Base-by-base conservation (phyloP, 2,113 vertebrate genomes). In the Corythornis madagascariensis region DNA sequence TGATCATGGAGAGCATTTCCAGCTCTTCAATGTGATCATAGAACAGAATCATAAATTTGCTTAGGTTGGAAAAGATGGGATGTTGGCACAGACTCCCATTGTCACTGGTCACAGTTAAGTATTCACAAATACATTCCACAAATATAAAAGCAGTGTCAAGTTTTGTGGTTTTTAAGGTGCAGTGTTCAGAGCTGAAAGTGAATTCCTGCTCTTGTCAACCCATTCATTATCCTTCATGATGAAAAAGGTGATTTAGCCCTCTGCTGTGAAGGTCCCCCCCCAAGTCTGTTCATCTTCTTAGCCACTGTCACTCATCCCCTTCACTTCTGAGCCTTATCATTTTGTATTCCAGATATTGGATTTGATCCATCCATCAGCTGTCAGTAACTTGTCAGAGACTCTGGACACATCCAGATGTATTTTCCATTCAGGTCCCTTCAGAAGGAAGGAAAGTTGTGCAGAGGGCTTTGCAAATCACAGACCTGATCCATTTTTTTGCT, bases 361-460 rank as follows among this genome's bases (percentile, higher is more conserved):
- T 94, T 87, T 81, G 65, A 94, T 96, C 67, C 88, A 92, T 95
- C 88, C 78, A 61, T 96, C 91, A 84, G 7, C 85, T 92, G 89
- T 84, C 94, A 75, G 60, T 9, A 28, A 5, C 80, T 73, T 85
- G 85, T 69, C 91, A 86, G 33, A 45, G 53, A 24, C 48, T 43
- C 82, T 21, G 83, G 85, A 5, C 72, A 18, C 26, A 24, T 93
- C 48, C 59, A 63, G 61, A 38, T 61, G 45, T 48, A 12, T 89
- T 90, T 94, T 72, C 64, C 3, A 3, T 52, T 52, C 82, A 73
- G 65, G 73, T 82, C 31, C 45, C 81, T 73, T 64, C 74, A 53
- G 47, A 57, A 60, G 26, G 88, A 47, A 72, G 67, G 73, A 67
- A 72, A 72, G 11, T 59, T 75, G 40, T 76, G 53, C 57, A 52